Evolutionary conservation across 2,113 vertebrate genomes (phyloP).

Genomic region (Tragelaphus strepsiceros): DNA sequence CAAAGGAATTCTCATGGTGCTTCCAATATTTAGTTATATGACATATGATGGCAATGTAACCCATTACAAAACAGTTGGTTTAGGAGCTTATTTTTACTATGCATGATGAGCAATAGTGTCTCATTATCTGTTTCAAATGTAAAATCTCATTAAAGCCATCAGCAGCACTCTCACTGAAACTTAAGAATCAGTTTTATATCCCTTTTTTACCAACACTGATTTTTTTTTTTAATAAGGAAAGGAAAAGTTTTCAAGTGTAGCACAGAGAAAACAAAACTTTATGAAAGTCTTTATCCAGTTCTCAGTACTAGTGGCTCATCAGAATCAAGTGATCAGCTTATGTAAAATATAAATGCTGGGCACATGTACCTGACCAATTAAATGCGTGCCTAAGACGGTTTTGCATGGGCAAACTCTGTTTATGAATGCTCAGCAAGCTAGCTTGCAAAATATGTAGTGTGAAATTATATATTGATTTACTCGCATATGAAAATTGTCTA

Average conservation of each 20-base stretch:
- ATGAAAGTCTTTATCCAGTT: neutral
- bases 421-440: neutral
- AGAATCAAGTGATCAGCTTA: neutral
- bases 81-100: neutral
- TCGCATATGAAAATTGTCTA: neutral
- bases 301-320: neutral
- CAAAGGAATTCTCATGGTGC: neutral
- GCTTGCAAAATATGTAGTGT: neutral
- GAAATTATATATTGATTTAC: neutral
- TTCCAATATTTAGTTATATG: slow-evolving; percentile 21
- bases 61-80: neutral
- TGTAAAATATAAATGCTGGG: neutral
- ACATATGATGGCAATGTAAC: neutral
- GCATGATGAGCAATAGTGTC: neutral
- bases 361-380: neutral
- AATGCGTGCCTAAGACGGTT: neutral
- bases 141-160: neutral
- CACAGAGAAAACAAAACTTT: neutral
- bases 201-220: neutral
- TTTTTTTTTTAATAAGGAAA: neutral
- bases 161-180: neutral
- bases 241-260: neutral
- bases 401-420: neutral
- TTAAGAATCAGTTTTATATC: neutral
- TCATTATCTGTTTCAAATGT: neutral